These are phyloP conservation scores for Myrmecobius fasciatus DNA, from an alignment of 2,113 vertebrate species.

Conservation along the genomic window DNA sequence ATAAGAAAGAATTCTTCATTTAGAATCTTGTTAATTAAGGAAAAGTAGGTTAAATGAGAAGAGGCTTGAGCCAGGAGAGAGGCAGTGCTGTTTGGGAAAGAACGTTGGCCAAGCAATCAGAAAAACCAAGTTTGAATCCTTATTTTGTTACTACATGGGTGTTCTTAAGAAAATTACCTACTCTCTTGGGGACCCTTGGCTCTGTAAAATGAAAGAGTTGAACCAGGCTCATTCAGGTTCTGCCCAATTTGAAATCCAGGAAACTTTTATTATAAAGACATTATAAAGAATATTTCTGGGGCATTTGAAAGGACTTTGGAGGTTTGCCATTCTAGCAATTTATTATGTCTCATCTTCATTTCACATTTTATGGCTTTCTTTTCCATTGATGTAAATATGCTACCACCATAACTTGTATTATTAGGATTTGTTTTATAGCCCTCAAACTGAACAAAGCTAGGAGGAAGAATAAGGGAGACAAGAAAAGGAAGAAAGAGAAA, in stretches of 20 bases:
- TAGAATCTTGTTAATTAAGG: constrained; percentile 36
- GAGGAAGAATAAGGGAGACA: neutral
- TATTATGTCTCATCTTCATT: constrained; percentile 33
- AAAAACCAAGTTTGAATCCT: neutral
- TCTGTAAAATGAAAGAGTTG: neutral
- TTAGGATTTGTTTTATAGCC: constrained; percentile 15
- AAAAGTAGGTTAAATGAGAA: constrained; percentile 26
- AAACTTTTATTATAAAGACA: neutral
- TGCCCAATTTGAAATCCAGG: neutral
- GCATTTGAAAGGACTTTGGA: constrained; percentile 21
- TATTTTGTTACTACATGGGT: neutral
- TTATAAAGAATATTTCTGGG: constrained; percentile 28
- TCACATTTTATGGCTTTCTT: neutral
- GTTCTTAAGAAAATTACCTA: neutral
- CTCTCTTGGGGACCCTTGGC: neutral
- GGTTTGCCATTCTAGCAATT: neutral
- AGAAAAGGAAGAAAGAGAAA: neutral
- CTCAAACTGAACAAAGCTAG: constrained; percentile 12
- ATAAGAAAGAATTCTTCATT: constrained; percentile 7
- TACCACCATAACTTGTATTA: neutral
- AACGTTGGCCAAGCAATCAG: neutral
- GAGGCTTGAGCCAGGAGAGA: neutral
- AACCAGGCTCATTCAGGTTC: neutral
- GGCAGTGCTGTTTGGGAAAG: neutral
- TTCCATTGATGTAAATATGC: neutral